Percentiles rank a stretch among this genome's conserved stretches.
These are phyloP conservation scores for Echinometra lucunter DNA, from an alignment of 53 echinoderm and acorn worm genomes.

Conservation along the genomic window DNA sequence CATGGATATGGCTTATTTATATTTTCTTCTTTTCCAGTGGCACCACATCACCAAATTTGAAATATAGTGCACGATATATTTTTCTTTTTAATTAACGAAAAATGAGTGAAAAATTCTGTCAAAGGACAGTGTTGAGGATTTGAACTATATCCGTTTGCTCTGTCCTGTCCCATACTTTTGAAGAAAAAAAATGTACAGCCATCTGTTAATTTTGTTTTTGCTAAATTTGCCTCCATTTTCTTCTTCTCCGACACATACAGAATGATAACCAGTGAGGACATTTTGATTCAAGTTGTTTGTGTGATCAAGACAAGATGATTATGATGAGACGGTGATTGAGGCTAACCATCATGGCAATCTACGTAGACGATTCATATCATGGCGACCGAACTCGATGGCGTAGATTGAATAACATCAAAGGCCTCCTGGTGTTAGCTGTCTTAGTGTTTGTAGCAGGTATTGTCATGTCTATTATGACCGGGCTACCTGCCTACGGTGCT, in stretches of 20 bases:
- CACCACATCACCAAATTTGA: no score
- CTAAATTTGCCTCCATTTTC: background rate
- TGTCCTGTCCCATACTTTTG: no score
- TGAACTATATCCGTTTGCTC: no score
- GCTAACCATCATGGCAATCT: background rate
- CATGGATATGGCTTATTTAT: no score
- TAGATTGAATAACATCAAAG: background rate
- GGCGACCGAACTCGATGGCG: background rate
- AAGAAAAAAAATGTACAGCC: no score
- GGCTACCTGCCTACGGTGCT: background rate
- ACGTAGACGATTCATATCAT: background rate
- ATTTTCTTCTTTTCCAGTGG: no score
- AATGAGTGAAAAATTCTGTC: no score
- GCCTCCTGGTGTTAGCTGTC: background rate
- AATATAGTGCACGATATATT: no score
- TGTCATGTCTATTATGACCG: background rate
- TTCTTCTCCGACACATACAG: background rate
- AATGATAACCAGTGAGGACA: background rate
- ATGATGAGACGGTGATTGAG: background rate
- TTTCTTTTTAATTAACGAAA: no score
- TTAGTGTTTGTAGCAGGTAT: conserved; percentile 1
- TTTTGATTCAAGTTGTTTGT: no score
- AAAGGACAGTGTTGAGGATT: no score
- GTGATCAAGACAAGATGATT: background rate
- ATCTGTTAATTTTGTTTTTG: no score